phyloP scores from a whole-genome alignment of 2,888 invertebrate genomes.

The Agrotis exclamationis region DNA sequence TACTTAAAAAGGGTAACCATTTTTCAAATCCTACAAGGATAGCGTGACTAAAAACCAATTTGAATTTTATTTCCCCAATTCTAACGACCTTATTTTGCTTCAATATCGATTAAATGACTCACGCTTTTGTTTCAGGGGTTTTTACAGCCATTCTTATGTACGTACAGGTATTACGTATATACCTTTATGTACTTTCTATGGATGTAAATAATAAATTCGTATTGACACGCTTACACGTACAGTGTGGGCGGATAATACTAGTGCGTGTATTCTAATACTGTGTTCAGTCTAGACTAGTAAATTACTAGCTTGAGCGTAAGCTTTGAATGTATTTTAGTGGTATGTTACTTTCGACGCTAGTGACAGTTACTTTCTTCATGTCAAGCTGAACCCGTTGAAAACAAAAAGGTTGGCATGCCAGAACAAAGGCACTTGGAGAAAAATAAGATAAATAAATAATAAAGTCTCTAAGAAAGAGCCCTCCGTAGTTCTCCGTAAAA shows the following conservation, averaged over 20 bases:
- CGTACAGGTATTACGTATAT: not conserved
- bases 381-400: not conserved
- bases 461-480: not conserved
- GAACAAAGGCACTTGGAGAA: not conserved
- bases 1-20: too few relatives aligned
- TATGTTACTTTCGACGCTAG: not conserved
- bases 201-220: constrained; percentile 38
- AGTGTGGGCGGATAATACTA: constrained; percentile 22
- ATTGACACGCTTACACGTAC: constrained; percentile 18
- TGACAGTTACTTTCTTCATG: not conserved
- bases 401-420: not conserved
- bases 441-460: not conserved
- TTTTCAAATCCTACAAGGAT: not conserved
- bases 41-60: not conserved
- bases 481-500: not conserved
- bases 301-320: not conserved
- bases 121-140: constrained; percentile 1
- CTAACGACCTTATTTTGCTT: constrained; percentile 5
- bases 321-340: not conserved
- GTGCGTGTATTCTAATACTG: constrained; percentile 4
- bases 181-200: constrained; percentile 12
- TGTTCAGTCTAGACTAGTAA: constrained; percentile 1
- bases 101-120: constrained; percentile 39
- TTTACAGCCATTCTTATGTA: constrained; percentile 1
- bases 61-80: not conserved